Conservation (phyloP, 2,797 vertebrate species). For the Pseudomugil tenellus region DNA sequence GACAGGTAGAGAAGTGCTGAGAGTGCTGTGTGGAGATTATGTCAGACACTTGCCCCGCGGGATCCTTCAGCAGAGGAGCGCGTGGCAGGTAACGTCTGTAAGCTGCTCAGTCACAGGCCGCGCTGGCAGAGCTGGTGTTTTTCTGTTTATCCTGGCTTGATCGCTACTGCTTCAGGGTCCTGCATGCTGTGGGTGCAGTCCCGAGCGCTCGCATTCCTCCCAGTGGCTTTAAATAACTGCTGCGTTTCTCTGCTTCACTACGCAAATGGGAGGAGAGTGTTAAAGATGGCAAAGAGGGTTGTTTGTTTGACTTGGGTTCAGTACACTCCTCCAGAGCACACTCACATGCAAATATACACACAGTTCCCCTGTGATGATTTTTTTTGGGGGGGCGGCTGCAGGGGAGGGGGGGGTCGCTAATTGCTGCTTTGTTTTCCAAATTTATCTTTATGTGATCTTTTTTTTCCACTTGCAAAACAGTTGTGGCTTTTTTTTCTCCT, state of each 20-base stretch:
- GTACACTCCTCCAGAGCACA: conserved; percentile 42
- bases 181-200: conserved; percentile 56
- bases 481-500: conserved; percentile 1
- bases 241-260: conserved; percentile 51
- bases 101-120: conserved; percentile 27
- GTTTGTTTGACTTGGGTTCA: conserved; percentile 75
- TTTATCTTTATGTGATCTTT: conserved; percentile 33
- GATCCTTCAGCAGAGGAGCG: conserved; percentile 25
- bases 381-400: conserved; percentile 18
- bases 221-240: conserved; percentile 80
- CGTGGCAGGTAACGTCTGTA: conserved; percentile 41
- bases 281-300: conserved; percentile 77
- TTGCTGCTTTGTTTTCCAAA: conserved; percentile 71
- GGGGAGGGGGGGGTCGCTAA: too few species aligned
- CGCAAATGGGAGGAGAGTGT: conserved; percentile 77
- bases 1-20: conserved; percentile 67
- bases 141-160: conserved; percentile 77
- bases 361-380: conserved; percentile 49
- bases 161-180: conserved; percentile 69
- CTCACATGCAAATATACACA: conserved; percentile 42
- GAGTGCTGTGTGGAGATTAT: conserved; percentile 64
- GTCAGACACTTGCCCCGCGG: conserved; percentile 62
- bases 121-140: conserved; percentile 60
- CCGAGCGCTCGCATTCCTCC: conserved; percentile 72
- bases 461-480: conserved; percentile 11